A percentile compares a stretch with the other conserved stretches of the same genome.
Evolutionary conservation across 1,140 invertebrate genomes (phyloP).

Genomic region (Bombus waltoni): DNA sequence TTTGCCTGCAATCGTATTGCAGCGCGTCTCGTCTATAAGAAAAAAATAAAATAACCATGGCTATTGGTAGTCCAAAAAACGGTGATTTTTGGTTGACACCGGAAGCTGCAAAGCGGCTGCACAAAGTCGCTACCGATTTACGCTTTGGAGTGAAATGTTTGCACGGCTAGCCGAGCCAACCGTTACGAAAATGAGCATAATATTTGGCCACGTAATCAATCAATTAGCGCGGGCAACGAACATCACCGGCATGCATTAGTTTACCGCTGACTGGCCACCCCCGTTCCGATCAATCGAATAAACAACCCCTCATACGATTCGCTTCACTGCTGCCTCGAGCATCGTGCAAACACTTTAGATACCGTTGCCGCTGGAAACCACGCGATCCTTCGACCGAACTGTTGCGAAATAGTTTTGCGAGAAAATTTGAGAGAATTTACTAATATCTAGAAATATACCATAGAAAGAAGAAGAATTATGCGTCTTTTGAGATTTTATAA

Average conservation of each 20-base stretch:
- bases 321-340: constrained; percentile 5
- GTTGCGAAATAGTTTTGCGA: background rate
- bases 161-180: constrained; percentile 14
- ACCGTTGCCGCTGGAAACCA: constrained; percentile 40
- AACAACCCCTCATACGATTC: constrained; percentile 44
- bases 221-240: constrained; percentile 67
- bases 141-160: constrained; percentile 40
- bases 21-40: background rate
- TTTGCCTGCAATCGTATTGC: background rate
- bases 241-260: constrained; percentile 66
- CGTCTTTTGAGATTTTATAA: no score
- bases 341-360: constrained; percentile 53
- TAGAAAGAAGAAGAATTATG: no score
- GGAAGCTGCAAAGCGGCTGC: constrained; percentile 26
- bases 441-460: no score
- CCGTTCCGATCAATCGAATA: constrained; percentile 63
- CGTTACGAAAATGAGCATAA: constrained; percentile 61
- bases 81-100: background rate
- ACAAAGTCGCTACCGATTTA: constrained; percentile 34
- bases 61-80: background rate
- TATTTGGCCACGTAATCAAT: constrained; percentile 71
- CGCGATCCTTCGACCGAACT: background rate
- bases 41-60: background rate
- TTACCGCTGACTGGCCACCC: constrained; percentile 65
- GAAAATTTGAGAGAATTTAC: background rate